These are phyloP conservation scores for Fringilla coelebs DNA, from an alignment of 2,797 vertebrate genomes.

Conservation along the genomic window DNA sequence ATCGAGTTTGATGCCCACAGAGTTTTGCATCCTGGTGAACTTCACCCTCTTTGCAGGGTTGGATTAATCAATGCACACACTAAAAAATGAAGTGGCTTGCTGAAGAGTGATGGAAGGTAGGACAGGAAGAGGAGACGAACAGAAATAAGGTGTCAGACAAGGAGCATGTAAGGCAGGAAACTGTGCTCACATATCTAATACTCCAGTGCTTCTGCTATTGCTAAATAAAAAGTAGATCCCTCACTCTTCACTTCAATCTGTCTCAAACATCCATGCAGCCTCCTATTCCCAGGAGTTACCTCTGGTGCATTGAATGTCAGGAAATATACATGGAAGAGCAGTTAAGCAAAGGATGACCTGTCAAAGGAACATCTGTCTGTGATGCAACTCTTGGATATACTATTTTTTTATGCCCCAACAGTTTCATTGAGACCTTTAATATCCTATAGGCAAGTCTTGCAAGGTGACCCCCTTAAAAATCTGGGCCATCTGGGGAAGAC, in stretches of 20 bases:
- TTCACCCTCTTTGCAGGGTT: not conserved
- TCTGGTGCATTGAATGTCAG: not conserved
- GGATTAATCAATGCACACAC: not conserved
- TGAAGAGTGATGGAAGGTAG: not conserved
- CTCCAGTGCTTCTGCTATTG: not conserved
- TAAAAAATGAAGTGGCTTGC: not conserved
- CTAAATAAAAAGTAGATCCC: not conserved
- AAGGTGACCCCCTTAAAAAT: constrained; percentile 3
- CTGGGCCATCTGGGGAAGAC: not conserved
- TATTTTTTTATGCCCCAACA: not conserved
- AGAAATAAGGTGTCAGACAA: not conserved
- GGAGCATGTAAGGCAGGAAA: not conserved
- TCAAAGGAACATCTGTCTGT: constrained; percentile 44
- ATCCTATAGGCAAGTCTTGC: not conserved
- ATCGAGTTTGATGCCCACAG: not conserved
- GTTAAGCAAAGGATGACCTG: not conserved
- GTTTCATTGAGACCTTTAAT: constrained; percentile 25
- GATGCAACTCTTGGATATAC: not conserved
- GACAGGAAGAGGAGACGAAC: not conserved
- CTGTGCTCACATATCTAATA: not conserved
- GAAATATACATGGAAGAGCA: not conserved
- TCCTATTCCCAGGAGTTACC: constrained; percentile 11
- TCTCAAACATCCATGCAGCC: not conserved
- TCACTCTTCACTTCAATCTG: constrained; percentile 3
- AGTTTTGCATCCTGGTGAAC: not conserved